Percentiles rank a stretch among this genome's conserved stretches.
Evolutionary conservation across 1,140 invertebrate species (phyloP).

Genomic region (Leptoteleia sp.): DNA sequence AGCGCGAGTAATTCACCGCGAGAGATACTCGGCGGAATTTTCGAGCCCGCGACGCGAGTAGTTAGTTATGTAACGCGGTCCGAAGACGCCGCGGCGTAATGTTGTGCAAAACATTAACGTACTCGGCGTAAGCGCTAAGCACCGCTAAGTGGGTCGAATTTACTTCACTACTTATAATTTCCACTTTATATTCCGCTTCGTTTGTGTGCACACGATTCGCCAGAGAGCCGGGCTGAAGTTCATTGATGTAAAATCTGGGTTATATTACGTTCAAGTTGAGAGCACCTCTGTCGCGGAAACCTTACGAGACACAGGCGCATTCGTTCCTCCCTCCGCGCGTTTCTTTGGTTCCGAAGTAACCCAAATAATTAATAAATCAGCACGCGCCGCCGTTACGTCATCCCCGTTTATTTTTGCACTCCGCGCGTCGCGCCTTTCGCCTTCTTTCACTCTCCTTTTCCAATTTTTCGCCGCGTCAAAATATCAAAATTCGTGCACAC

Average conservation of each 20-base stretch:
- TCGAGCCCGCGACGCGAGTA: no score
- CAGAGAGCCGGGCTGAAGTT: constrained; percentile 76
- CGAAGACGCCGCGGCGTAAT: constrained; percentile 75
- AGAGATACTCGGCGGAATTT: no score
- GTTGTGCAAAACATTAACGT: constrained; percentile 80
- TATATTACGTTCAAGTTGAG: constrained; percentile 73
- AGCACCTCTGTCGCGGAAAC: constrained; percentile 57
- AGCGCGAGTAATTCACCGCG: constrained; percentile 1
- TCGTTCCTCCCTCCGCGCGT: constrained; percentile 1
- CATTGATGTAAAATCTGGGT: constrained; percentile 79
- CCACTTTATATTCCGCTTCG: constrained; percentile 78
- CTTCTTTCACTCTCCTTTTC: no score
- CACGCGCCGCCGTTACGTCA: no score
- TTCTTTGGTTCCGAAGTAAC: constrained; percentile 30
- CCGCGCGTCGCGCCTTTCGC: no score
- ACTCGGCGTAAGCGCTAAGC: constrained; percentile 80
- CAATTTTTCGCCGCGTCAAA: no score
- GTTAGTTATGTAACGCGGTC: no score
- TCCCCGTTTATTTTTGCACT: no score
- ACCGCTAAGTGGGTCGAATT: constrained; percentile 81
- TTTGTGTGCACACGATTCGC: constrained; percentile 63
- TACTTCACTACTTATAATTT: constrained; percentile 80
- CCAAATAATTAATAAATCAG: constrained; percentile 20
- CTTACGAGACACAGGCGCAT: constrained; percentile 28
- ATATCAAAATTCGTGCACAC: no score